Evolutionary conservation across 2,888 invertebrate genomes (phyloP).

Genomic region (Drosophila lacicola): DNA sequence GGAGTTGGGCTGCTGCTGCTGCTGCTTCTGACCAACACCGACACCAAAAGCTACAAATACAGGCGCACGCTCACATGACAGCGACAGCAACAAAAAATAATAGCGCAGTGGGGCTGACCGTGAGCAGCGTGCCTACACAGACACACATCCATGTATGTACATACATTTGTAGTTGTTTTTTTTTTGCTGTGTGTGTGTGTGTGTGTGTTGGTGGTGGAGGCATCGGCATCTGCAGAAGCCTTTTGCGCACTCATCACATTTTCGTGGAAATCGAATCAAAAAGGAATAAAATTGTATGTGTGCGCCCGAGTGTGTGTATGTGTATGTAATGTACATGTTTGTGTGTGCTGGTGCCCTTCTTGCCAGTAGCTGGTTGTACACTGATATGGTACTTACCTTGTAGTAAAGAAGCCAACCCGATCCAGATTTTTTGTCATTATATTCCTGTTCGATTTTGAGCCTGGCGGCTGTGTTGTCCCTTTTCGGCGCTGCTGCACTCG

Average conservation of each 20-base stretch:
- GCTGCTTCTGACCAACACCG: slow-evolving; percentile 43
- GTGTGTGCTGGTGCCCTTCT: slow-evolving; percentile 29
- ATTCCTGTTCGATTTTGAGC: slow-evolving; percentile 63
- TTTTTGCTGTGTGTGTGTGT: slow-evolving; percentile 36
- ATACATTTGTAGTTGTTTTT: slow-evolving; percentile 27
- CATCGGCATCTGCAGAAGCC: slow-evolving; percentile 75
- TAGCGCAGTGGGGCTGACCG: slow-evolving; percentile 65
- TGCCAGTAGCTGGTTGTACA: slow-evolving; percentile 30
- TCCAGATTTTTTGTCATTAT: slow-evolving; percentile 59
- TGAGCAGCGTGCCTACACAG: slow-evolving; percentile 56
- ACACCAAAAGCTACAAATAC: slow-evolving; percentile 63
- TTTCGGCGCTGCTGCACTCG: slow-evolving; percentile 31
- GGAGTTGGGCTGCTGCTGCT: slow-evolving; percentile 52
- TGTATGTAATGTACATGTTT: slow-evolving; percentile 22
- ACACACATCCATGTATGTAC: slow-evolving; percentile 28
- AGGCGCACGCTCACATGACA: slow-evolving; percentile 62
- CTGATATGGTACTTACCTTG: slow-evolving; percentile 53
- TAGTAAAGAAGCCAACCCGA: slow-evolving; percentile 59
- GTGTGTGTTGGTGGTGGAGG: slow-evolving; percentile 18
- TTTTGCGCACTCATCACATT: slow-evolving; percentile 82
- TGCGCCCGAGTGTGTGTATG: slow-evolving; percentile 8
- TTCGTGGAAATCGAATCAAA: slow-evolving; percentile 82
- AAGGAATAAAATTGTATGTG: slow-evolving; percentile 68
- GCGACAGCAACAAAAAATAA: slow-evolving; percentile 41
- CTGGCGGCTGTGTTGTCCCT: slow-evolving; percentile 61